A percentile compares a stretch with the other conserved stretches of the same genome.
Conservation (phyloP, 2,797 vertebrate species). For the Oreochromis mossambicus region DNA sequence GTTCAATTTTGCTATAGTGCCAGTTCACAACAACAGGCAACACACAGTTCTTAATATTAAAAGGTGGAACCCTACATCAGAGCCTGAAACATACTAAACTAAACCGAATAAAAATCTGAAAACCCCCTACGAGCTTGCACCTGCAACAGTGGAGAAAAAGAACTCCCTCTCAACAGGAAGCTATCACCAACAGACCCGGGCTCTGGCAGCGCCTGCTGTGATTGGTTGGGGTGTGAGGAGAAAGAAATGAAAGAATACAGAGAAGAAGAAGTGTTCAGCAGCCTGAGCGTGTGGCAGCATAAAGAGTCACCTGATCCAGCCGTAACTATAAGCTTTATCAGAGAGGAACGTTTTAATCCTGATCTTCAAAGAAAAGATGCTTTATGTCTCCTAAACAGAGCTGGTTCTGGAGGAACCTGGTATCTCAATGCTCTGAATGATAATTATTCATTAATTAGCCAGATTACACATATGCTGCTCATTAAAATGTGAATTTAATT, state of each 20-base stretch:
- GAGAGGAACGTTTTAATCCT: neutral
- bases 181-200: neutral
- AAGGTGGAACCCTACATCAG: neutral
- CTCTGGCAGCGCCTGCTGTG: neutral
- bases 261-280: neutral
- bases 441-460: neutral
- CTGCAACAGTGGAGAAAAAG: neutral
- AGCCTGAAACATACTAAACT: neutral
- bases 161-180: neutral
- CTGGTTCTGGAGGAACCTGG: neutral
- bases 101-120: neutral
- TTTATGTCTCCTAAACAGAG: neutral
- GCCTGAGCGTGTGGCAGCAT: neutral
- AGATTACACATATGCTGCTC: neutral
- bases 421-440: neutral
- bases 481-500: neutral
- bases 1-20: neutral
- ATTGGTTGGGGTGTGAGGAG: neutral
- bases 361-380: neutral
- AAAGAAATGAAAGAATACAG: neutral
- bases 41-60: neutral
- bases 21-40: neutral
- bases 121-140: neutral
- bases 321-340: neutral
- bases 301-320: neutral